Conservation (phyloP, 2,113 vertebrate species). For the Chascanopsetta lugubris region DNA sequence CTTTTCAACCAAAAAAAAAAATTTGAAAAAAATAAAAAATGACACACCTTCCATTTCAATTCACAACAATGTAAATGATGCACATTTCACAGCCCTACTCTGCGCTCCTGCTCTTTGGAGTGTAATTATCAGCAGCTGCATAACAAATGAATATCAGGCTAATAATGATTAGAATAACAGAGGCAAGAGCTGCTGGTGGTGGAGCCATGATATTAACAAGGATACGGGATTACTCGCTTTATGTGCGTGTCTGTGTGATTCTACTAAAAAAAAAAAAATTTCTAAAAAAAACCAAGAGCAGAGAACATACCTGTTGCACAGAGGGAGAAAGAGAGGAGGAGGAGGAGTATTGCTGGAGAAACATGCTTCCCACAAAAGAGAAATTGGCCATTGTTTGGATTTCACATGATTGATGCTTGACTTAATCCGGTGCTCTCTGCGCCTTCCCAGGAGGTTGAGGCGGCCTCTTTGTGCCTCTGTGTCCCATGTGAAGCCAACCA, state of each 20-base stretch:
- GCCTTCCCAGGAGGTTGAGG: constrained; percentile 76
- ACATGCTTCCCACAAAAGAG: constrained; percentile 38
- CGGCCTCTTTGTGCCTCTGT: constrained; percentile 75
- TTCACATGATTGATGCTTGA: constrained; percentile 83
- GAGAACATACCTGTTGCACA: constrained; percentile 40
- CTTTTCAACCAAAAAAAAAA: too few relatives aligned
- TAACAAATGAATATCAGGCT: constrained; percentile 53
- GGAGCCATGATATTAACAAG: constrained; percentile 40
- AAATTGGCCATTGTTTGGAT: constrained; percentile 64
- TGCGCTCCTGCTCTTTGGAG: constrained; percentile 16
- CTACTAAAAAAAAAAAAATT: constrained; percentile 15
- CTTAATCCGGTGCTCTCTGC: constrained; percentile 75
- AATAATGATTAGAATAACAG: constrained; percentile 37
- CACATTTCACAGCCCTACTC: constrained; percentile 4
- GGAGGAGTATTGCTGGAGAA: constrained; percentile 34
- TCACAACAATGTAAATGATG: constrained; percentile 4
- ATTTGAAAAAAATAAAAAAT: neutral
- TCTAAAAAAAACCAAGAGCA: neutral
- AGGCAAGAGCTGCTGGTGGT: constrained; percentile 41
- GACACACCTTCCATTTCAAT: constrained; percentile 8
- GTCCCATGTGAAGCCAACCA: constrained; percentile 77
- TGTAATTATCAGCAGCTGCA: constrained; percentile 43
- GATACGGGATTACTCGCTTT: constrained; percentile 29
- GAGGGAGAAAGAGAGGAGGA: constrained; percentile 40
- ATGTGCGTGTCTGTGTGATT: constrained; percentile 39